Percentiles rank a stretch among this genome's conserved stretches.
Conservation (phyloP, 2,797 vertebrate species). For the Chelmon rostratus region DNA sequence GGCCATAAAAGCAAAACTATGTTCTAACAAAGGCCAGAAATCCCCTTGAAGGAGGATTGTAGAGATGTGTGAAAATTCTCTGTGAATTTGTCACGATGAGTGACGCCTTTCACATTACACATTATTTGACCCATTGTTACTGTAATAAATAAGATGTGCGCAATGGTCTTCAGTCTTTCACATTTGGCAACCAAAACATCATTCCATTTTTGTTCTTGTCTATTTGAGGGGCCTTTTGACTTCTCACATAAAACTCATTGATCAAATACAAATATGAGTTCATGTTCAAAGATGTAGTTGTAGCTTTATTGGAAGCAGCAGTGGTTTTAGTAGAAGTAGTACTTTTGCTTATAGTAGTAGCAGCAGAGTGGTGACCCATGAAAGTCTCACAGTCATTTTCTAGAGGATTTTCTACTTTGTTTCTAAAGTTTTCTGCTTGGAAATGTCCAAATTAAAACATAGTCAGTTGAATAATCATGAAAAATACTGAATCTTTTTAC, state of each 20-base stretch:
- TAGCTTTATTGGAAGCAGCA: not conserved
- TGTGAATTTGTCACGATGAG: not conserved
- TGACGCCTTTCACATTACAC: not conserved
- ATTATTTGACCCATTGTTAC: not conserved
- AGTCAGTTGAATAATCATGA: not conserved
- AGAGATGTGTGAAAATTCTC: not conserved
- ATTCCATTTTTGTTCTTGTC: not conserved
- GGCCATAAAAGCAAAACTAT: not conserved
- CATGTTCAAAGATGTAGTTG: not conserved
- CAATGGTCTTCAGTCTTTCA: not conserved
- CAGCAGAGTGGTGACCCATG: not conserved
- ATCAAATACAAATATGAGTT: not conserved
- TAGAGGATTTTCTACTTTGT: not conserved
- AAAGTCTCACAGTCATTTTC: not conserved
- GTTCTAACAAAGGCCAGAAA: not conserved
- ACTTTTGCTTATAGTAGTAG: not conserved
- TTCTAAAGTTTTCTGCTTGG: not conserved
- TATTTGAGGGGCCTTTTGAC: not conserved
- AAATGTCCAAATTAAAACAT: not conserved
- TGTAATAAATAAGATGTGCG: not conserved
- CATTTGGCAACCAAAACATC: not conserved
- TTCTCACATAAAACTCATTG: not conserved
- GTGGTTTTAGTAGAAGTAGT: not conserved
- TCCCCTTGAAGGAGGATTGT: not conserved
- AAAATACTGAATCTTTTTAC: not conserved